Percentiles rank a stretch among this genome's conserved stretches.
Conservation (phyloP, 2,888 invertebrate genomes). For the Zeuzera pyrina region DNA sequence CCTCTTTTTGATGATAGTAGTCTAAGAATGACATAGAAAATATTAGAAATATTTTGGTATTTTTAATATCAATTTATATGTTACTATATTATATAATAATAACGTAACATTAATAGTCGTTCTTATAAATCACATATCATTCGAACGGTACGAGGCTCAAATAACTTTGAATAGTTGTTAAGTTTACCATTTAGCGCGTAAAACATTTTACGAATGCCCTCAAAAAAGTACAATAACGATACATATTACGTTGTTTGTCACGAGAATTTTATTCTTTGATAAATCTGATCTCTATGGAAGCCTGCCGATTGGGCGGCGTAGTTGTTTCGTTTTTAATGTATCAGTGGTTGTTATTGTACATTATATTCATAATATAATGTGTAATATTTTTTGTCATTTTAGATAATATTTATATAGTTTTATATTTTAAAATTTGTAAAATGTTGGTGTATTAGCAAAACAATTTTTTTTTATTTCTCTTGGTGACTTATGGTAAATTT, state of each 20-base stretch:
- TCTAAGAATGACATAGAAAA: constrained; percentile 18
- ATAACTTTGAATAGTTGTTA: constrained; percentile 31
- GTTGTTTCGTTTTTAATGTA: too few species aligned
- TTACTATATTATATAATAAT: too few species aligned
- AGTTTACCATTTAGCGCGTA: constrained; percentile 31
- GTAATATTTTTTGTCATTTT: too few species aligned
- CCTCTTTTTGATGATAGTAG: constrained; percentile 15
- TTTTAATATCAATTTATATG: constrained; percentile 5
- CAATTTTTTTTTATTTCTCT: too few species aligned
- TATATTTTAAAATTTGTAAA: too few species aligned
- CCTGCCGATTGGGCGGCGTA: constrained; percentile 19
- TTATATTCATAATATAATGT: too few species aligned
- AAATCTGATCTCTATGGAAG: constrained; percentile 50
- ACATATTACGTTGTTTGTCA: constrained; percentile 45
- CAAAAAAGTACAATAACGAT: constrained; percentile 52
- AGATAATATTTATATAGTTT: too few species aligned
- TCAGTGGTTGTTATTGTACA: too few species aligned
- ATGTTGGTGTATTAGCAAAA: too few species aligned
- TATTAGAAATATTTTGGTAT: constrained; percentile 5
- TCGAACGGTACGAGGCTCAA: constrained; percentile 43
- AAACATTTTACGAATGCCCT: constrained; percentile 63
- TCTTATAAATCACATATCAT: constrained; percentile 46
- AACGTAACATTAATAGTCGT: constrained; percentile 16
- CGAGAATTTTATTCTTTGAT: constrained; percentile 55
- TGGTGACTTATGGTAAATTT: too few species aligned